These are phyloP conservation scores for Entomobrya multifasciata DNA, from an alignment of 2,888 invertebrate genomes.

Conservation along the genomic window DNA sequence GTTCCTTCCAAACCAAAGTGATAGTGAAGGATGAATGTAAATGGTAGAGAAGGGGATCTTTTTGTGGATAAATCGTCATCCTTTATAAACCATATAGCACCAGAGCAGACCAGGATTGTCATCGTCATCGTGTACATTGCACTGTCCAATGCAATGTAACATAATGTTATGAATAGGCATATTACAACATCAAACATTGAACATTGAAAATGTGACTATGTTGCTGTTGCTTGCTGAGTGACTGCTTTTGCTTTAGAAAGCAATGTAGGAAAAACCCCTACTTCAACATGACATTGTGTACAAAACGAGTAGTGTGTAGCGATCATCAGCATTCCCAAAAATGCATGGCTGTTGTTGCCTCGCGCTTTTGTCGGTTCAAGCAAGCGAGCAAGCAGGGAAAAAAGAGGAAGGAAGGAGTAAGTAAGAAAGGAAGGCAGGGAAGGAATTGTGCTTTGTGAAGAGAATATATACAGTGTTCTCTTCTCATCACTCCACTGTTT, in stretches of 20 bases:
- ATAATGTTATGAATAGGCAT: too few species aligned
- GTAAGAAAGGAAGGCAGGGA: constrained; percentile 34
- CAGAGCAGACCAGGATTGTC: too few species aligned
- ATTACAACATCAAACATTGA: too few species aligned
- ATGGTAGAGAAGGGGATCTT: not conserved
- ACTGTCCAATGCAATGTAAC: constrained; percentile 34
- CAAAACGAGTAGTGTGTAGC: not conserved
- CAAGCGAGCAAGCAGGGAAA: not conserved
- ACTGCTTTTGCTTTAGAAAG: too few species aligned
- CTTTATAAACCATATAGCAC: too few species aligned
- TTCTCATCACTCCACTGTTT: not conserved
- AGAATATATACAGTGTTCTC: constrained; percentile 27
- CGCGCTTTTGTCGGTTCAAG: not conserved
- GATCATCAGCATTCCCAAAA: not conserved
- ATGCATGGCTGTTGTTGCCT: not conserved
- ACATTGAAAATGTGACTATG: too few species aligned
- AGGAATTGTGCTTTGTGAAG: not conserved
- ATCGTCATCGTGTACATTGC: constrained; percentile 23
- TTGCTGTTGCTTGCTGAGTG: too few species aligned
- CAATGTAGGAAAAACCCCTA: too few species aligned
- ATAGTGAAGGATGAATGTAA: too few species aligned
- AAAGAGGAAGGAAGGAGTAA: constrained; percentile 50
- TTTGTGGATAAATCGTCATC: too few species aligned
- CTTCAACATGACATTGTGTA: not conserved
- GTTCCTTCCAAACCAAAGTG: too few species aligned